Evolutionary conservation across 1,140 invertebrate species (phyloP).

Genomic region (Temnothorax nylanderi): DNA sequence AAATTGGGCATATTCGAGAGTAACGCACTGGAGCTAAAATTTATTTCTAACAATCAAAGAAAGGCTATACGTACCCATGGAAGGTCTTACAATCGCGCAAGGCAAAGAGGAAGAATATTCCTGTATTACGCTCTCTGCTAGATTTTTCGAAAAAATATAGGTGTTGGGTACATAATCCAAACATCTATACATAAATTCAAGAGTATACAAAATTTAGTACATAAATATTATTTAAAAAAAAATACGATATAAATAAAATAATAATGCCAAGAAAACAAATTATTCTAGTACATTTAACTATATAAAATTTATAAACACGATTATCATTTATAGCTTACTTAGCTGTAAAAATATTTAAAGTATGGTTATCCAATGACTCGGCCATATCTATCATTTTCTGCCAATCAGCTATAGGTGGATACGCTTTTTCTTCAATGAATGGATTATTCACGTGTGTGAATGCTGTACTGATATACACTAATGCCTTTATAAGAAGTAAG

Average conservation of each 20-base stretch:
- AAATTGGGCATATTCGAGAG: too few relatives aligned
- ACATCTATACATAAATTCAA: slow-evolving; percentile 83
- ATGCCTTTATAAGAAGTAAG: slow-evolving; percentile 83
- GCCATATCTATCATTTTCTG: slow-evolving; percentile 93
- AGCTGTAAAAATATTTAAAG: slow-evolving; percentile 89
- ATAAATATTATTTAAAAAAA: not conserved
- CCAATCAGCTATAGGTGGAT: slow-evolving; percentile 94
- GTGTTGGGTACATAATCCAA: slow-evolving; percentile 92
- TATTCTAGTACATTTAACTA: too few relatives aligned
- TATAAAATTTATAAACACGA: not conserved
- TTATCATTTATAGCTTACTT: slow-evolving; percentile 84
- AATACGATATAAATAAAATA: not conserved
- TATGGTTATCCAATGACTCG: slow-evolving; percentile 91
- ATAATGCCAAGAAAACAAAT: too few relatives aligned
- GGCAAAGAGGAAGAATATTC: slow-evolving; percentile 91
- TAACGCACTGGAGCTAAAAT: not conserved
- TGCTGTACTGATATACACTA: slow-evolving; percentile 94
- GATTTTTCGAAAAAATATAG: slow-evolving; percentile 94
- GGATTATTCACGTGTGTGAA: slow-evolving; percentile 92
- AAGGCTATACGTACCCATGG: slow-evolving; percentile 90
- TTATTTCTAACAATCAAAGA: not conserved
- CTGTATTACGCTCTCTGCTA: slow-evolving; percentile 91
- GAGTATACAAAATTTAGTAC: not conserved
- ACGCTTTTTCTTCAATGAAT: slow-evolving; percentile 91
- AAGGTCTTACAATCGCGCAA: slow-evolving; percentile 94